phyloP scores from a whole-genome alignment of 2,797 vertebrate genomes.

The Chelonia mydas region DNA sequence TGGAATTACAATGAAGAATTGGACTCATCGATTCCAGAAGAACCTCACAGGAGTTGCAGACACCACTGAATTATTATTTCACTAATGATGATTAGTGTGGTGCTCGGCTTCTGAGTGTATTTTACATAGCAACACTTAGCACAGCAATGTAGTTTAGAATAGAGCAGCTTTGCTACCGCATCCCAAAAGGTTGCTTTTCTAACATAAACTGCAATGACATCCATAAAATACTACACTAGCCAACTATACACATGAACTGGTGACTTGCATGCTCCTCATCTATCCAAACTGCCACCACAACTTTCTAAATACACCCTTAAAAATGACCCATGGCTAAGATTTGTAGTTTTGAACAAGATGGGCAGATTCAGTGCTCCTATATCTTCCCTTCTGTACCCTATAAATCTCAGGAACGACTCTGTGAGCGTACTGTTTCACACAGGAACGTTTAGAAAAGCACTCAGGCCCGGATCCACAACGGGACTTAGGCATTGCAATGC shows the following conservation, averaged over 20 bases:
- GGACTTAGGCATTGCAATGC: not conserved
- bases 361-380: not conserved
- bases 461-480: not conserved
- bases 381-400: not conserved
- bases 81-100: rapidly evolving
- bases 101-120: not conserved
- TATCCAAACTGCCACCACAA: not conserved
- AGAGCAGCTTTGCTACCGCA: rapidly evolving
- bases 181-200: not conserved
- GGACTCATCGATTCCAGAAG: not conserved
- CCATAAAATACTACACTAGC: rapidly evolving
- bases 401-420: not conserved
- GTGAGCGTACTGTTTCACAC: not conserved
- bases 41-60: not conserved
- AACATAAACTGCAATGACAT: not conserved
- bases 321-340: not conserved
- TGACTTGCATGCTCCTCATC: not conserved
- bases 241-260: not conserved
- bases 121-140: not conserved
- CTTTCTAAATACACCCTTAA: not conserved
- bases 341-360: not conserved
- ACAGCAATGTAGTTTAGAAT: not conserved
- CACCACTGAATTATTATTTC: not conserved
- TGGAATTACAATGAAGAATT: not conserved
- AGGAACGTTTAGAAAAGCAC: not conserved